Evolutionary conservation across 1,140 invertebrate species (phyloP), one percentile per base, ranked within the genome.

Genomic region (Neodiprion fabricii): DNA sequence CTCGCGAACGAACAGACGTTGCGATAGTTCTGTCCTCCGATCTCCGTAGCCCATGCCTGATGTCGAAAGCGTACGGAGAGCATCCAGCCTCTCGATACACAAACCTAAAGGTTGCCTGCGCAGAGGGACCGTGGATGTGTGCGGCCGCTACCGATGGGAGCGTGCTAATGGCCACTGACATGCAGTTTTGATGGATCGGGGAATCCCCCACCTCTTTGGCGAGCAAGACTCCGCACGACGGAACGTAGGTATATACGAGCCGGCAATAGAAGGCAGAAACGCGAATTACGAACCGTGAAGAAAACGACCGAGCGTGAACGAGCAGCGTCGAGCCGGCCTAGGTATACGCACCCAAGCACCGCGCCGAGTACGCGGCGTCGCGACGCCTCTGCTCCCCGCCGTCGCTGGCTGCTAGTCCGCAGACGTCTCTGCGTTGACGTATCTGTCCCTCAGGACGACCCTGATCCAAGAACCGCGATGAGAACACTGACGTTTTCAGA

Each of bases 121-220:
- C 28, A 5, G 53, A 61, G 53, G 11, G 53, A 14, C 4, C 53
- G 9, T 9, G 53, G 53, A 61, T 61, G 53, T 61, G 53, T 61
- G n/a, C 53, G 74, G 77, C 75, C 82, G 72, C 71, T 81, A 73
- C 85, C 86, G 83, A 84, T 86, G 88, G 86, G 87, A 89, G 89
- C 85, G 88, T 89, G 87, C 89, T 90, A 90, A 90, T 90, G 89
- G 89, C 88, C 89, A 90, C 87, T 90, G 89, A 90, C 89, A 86
- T 86, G 82, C 83, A 85, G 82, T 86, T 87, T 89, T 90, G 89
- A 90, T 90, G 89, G 89, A 90, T 90, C 87, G 89, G 83, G 84
- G 84, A 83, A 81, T 78, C 86, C 84, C 77, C 74, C 72, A 75
- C 76, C 82, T 85, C 82, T 84, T 85, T 78, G 83, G 53, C 11